Evolutionary conservation across 2,888 invertebrate genomes (phyloP), one percentile per base, ranked within the genome.

Genomic region (Tachina lurida): DNA sequence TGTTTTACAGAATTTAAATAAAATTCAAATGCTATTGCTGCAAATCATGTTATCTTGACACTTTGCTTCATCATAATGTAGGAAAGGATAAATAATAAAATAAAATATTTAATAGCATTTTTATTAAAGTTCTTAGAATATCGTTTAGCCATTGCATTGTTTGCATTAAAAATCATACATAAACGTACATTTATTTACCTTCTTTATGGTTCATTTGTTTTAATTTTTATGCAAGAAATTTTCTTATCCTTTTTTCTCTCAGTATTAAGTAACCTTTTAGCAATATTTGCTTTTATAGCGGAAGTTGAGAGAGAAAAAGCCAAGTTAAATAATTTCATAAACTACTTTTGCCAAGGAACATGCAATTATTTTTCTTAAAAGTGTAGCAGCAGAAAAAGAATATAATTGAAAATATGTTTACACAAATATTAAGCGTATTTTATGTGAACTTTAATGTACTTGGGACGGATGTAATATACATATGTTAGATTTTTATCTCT

Each of bases 11-110:
- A 84, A 76, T 84, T 76, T 80, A 80, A 84, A 80, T 84, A 73
- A 76, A 84, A 76, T 80, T 76, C 76, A 54, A 67, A 80, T 76
- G 73, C 76, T 76, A 80, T 76, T 80, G 65, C 76, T 22, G 75
- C 80, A 84, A 80, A 80, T 84, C 84, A 84, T 84, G 84, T 80
- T 73, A 84, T 84, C 80, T 71, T 56, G 41, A n/a, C 17, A 71
- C 17, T 63, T 56, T 63, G 22, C 22, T 74, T 31, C n/a, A n/a
- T 41, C 12, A 56, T 10, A 43, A 52, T 67, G 17, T 39, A n/a
- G 41, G 12, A 1, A 12, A 65, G 54, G 41, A 15, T 19, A 56
- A 39, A 15, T 17, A 56, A 12, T 19, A 17, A 58, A 39, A 31
- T 13, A 17, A 41, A 43, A 56, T 45, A 65, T 56, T 58, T 47